Evolutionary conservation across 1,140 invertebrate species (phyloP).

Genomic region (Sweltsa coloradensis): DNA sequence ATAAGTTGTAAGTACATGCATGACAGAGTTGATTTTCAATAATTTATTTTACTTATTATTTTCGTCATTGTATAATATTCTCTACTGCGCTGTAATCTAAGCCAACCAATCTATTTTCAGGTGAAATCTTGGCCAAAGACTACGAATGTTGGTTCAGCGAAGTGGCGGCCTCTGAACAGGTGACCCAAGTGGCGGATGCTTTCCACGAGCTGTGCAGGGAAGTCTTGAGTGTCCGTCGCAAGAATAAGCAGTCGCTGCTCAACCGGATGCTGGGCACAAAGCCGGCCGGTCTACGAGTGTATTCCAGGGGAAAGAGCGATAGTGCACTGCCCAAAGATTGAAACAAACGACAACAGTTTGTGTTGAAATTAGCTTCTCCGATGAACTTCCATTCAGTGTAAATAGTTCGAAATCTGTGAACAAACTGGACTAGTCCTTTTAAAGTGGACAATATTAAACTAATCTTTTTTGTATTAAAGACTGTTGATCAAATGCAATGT

Average conservation of each 20-base stretch:
- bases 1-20: no score
- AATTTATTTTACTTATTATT: no score
- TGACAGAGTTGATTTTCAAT: no score
- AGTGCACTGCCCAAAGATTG: slow-evolving; percentile 64
- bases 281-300: slow-evolving; percentile 49
- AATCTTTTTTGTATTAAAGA: no score
- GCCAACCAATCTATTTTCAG: slow-evolving; percentile 19
- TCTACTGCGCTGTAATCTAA: not conserved
- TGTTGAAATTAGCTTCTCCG: no score
- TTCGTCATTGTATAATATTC: no score
- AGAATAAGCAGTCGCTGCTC: slow-evolving; percentile 71
- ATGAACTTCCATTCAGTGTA: no score
- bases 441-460: no score
- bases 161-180: slow-evolving; percentile 69
- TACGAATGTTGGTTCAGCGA: slow-evolving; percentile 80
- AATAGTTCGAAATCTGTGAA: no score
- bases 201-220: slow-evolving; percentile 75
- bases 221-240: slow-evolving; percentile 57
- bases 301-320: slow-evolving; percentile 74
- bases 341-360: not conserved
- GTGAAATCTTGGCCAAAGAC: slow-evolving; percentile 75
- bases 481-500: no score
- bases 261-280: slow-evolving; percentile 69
- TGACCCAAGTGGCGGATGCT: slow-evolving; percentile 58
- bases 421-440: no score